These are phyloP conservation scores for Leiothrix lutea DNA, from an alignment of 2,113 vertebrate genomes.

Conservation along the genomic window DNA sequence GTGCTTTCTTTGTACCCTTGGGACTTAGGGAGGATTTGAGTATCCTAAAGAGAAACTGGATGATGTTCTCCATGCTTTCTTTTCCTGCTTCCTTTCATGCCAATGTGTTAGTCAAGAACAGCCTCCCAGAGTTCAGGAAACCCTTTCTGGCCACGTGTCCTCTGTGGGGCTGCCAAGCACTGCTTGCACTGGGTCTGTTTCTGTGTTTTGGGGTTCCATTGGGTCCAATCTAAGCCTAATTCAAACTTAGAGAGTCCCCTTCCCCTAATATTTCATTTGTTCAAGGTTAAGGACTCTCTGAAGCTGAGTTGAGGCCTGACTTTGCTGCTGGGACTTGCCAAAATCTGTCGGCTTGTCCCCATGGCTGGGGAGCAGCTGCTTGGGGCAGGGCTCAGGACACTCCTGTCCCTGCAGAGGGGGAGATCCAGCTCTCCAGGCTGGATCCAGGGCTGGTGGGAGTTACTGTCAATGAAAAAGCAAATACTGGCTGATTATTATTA, in stretches of 20 bases:
- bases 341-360: neutral
- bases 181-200: neutral
- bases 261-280: neutral
- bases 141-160: accelerated
- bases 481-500: neutral
- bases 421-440: neutral
- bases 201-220: accelerated
- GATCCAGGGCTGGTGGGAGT: neutral
- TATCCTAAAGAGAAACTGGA: neutral
- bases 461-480: neutral
- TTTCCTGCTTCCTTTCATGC: neutral
- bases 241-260: neutral
- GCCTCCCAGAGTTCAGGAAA: neutral
- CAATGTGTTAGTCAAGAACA: neutral
- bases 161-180: neutral
- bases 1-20: neutral
- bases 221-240: neutral
- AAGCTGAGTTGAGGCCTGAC: neutral
- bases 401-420: neutral
- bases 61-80: neutral
- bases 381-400: neutral
- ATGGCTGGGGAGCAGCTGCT: neutral
- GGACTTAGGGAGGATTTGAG: neutral
- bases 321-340: neutral
- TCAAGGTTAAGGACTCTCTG: neutral